A percentile compares a stretch with the other conserved stretches of the same genome.
phyloP scores from a whole-genome alignment of 2,888 invertebrate genomes.

The Bedellia somnulentella region DNA sequence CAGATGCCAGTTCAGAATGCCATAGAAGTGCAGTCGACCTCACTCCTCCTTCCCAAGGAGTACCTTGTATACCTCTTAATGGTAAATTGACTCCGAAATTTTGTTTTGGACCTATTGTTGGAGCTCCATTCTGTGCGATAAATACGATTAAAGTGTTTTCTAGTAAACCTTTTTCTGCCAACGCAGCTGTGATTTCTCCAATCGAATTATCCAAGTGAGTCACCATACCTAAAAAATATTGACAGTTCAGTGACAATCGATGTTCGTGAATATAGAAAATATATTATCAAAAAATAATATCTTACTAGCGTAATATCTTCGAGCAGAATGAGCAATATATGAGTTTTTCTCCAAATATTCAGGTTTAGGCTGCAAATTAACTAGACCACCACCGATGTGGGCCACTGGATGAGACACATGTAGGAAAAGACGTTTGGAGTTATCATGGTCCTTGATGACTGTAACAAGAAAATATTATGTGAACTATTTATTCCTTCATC shows the following conservation, averaged over 20 bases:
- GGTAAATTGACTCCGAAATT: slow-evolving; percentile 78
- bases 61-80: slow-evolving; percentile 72
- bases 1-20: slow-evolving; percentile 48
- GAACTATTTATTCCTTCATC: too few species aligned
- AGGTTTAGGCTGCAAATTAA: slow-evolving; percentile 69
- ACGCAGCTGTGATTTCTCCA: slow-evolving; percentile 68
- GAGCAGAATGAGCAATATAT: slow-evolving; percentile 67
- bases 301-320: slow-evolving; percentile 72
- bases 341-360: slow-evolving; percentile 65
- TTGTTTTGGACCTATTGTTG: slow-evolving; percentile 62
- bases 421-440: slow-evolving; percentile 68
- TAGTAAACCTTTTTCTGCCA: slow-evolving; percentile 66
- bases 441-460: slow-evolving; percentile 61
- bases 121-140: slow-evolving; percentile 82
- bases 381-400: slow-evolving; percentile 71
- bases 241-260: too few species aligned
- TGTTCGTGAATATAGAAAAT: too few species aligned
- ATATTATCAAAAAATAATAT: too few species aligned
- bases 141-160: slow-evolving; percentile 80
- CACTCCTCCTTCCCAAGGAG: slow-evolving; percentile 80
- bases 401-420: slow-evolving; percentile 76
- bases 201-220: slow-evolving; percentile 76
- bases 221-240: slow-evolving; percentile 54
- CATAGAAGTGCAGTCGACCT: slow-evolving; percentile 71
- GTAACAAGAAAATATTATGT: too few species aligned